Percentiles rank a stretch among this genome's conserved stretches.
phyloP scores from a whole-genome alignment of 2,888 invertebrate genomes.

The Zootermopsis nevadensis region DNA sequence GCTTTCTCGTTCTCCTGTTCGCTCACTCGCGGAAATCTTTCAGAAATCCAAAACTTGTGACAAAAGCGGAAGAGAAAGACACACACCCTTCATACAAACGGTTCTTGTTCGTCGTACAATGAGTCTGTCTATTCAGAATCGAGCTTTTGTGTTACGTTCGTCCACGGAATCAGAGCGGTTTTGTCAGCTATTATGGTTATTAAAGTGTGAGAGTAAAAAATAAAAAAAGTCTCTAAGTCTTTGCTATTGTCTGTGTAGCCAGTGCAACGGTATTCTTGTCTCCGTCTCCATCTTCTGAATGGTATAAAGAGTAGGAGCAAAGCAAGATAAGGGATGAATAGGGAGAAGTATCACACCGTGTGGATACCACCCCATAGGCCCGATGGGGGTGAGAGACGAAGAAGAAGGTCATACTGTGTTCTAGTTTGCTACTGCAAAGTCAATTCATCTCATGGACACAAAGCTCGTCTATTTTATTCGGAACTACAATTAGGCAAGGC shows the following conservation, averaged over 20 bases:
- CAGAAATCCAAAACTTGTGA: constrained; percentile 50
- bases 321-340: constrained; percentile 51
- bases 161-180: constrained; percentile 53
- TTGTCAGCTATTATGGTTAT: constrained; percentile 55
- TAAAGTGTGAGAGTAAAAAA: constrained; percentile 52
- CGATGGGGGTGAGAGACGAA: constrained; percentile 11
- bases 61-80: constrained; percentile 50
- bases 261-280: constrained; percentile 32
- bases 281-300: constrained; percentile 47
- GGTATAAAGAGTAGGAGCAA: constrained; percentile 50
- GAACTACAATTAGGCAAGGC: constrained; percentile 48
- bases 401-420: constrained; percentile 50
- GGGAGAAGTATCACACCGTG: constrained; percentile 42
- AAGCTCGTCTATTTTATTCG: constrained; percentile 29
- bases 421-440: constrained; percentile 51
- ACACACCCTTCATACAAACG: constrained; percentile 39
- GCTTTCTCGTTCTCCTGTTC: neutral
- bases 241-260: constrained; percentile 50
- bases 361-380: constrained; percentile 14
- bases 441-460: constrained; percentile 49
- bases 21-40: constrained; percentile 44
- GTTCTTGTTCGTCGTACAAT: constrained; percentile 51
- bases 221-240: constrained; percentile 45
- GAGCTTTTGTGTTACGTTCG: constrained; percentile 51
- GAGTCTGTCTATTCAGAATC: constrained; percentile 52